These are phyloP conservation scores for Anaspis maculata DNA, from an alignment of 2,888 invertebrate species.

Conservation along the genomic window DNA sequence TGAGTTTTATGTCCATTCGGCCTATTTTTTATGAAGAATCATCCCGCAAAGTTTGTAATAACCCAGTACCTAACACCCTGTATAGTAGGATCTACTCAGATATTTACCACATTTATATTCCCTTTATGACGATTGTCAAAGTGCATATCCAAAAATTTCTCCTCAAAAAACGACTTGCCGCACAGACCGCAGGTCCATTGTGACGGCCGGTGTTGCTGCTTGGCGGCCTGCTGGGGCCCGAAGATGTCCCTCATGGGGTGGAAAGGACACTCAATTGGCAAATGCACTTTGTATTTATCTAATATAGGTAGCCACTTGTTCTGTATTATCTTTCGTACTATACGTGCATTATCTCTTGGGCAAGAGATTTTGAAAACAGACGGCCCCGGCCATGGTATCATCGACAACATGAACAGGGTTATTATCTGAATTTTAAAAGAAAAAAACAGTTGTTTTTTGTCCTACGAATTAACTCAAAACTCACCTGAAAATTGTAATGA, in stretches of 20 bases:
- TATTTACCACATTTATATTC: slow-evolving; percentile 67
- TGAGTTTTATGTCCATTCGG: too few species aligned
- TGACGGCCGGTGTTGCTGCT: slow-evolving; percentile 74
- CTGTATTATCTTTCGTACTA: slow-evolving; percentile 79
- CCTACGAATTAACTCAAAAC: slow-evolving; percentile 18
- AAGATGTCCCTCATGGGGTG: slow-evolving; percentile 82
- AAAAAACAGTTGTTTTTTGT: slow-evolving; percentile 4
- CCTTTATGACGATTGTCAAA: slow-evolving; percentile 83
- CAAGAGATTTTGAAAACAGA: slow-evolving; percentile 81
- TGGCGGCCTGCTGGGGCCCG: slow-evolving; percentile 77
- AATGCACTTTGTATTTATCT: slow-evolving; percentile 77
- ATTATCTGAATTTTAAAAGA: slow-evolving; percentile 56
- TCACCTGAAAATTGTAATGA: slow-evolving; percentile 76
- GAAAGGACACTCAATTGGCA: slow-evolving; percentile 84
- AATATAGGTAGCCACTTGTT: slow-evolving; percentile 87
- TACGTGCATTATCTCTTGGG: slow-evolving; percentile 80
- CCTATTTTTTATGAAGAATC: too few species aligned
- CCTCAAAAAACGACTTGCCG: slow-evolving; percentile 86
- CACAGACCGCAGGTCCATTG: slow-evolving; percentile 89
- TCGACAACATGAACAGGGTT: slow-evolving; percentile 69
- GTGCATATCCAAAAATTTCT: slow-evolving; percentile 77
- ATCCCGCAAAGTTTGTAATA: too few species aligned
- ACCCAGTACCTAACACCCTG: too few species aligned
- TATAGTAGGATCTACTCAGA: too few species aligned
- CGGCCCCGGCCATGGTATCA: slow-evolving; percentile 84